Evolutionary conservation across 2,797 vertebrate genomes (phyloP).

Genomic region (Xyrichtys novacula): DNA sequence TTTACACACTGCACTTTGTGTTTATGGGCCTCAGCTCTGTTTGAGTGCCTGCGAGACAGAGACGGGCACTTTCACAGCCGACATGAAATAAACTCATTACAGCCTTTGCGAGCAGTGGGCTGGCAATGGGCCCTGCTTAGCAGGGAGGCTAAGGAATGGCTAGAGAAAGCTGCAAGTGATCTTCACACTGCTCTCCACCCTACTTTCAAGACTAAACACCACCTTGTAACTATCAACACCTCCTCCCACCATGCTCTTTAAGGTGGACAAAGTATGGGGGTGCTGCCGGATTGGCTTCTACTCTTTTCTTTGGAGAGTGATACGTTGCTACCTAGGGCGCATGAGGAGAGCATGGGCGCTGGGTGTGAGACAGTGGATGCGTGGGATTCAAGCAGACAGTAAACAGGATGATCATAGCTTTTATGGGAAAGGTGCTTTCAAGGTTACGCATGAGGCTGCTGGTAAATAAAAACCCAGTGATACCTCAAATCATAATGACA

Average conservation of each 20-base stretch:
- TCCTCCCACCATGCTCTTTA: constrained; percentile 20
- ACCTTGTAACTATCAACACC: constrained; percentile 56
- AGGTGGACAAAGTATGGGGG: constrained; percentile 30
- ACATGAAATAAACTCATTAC: constrained; percentile 85
- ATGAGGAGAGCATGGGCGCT: constrained; percentile 18
- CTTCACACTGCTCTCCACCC: constrained; percentile 63
- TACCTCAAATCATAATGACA: constrained; percentile 24
- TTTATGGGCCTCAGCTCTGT: constrained; percentile 82
- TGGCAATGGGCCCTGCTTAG: constrained; percentile 73
- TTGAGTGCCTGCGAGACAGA: constrained; percentile 81
- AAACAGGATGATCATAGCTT: constrained; percentile 45
- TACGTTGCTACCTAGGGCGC: constrained; percentile 26
- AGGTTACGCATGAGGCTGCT: constrained; percentile 42
- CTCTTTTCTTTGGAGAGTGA: constrained; percentile 17
- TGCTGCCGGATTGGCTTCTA: constrained; percentile 18
- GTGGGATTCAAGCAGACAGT: constrained; percentile 45
- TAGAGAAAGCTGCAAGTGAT: constrained; percentile 62
- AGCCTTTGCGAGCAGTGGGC: constrained; percentile 67
- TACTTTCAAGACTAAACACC: constrained; percentile 47
- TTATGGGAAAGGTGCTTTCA: constrained; percentile 25
- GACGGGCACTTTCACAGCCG: constrained; percentile 82
- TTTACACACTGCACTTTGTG: constrained; percentile 83
- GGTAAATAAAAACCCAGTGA: constrained; percentile 62
- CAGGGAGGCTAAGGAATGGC: constrained; percentile 55
- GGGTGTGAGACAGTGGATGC: constrained; percentile 42